phyloP scores from a whole-genome alignment of 1,140 invertebrate species.

The Diabrotica undecimpunctata region DNA sequence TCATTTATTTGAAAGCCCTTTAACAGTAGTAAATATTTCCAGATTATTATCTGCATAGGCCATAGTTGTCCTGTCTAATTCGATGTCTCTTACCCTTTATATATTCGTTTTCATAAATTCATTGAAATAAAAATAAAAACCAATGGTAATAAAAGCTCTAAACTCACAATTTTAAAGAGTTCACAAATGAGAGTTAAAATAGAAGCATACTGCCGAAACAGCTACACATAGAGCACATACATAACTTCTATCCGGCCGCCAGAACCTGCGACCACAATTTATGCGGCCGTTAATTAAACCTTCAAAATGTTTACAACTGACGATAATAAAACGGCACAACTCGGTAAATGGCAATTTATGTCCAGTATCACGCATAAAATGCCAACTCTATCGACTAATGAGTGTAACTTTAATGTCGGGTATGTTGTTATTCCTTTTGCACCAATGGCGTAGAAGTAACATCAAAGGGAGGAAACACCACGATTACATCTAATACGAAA shows the following conservation, averaged over 20 bases:
- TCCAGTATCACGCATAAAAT: conserved; percentile 21
- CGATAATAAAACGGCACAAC: conserved; percentile 25
- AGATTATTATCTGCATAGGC: no score
- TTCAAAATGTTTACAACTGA: conserved; percentile 29
- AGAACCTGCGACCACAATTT: conserved; percentile 19
- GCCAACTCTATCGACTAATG: conserved; percentile 14
- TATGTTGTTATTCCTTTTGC: neutral
- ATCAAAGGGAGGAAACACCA: no score
- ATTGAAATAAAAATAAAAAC: no score
- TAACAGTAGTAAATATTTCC: no score
- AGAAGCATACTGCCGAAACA: neutral
- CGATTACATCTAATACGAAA: no score
- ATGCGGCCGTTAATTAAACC: conserved; percentile 32
- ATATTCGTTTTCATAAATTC: no score
- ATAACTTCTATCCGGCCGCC: conserved; percentile 12
- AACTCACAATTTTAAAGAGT: no score
- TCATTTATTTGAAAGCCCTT: no score
- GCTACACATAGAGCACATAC: neutral
- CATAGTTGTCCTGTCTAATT: no score
- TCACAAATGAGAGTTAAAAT: no score
- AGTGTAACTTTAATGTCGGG: conserved; percentile 18
- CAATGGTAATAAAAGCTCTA: no score
- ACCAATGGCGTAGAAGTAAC: neutral
- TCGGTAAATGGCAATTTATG: conserved; percentile 23
- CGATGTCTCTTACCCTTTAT: no score